Conservation (phyloP, 2,888 invertebrate species). For the Spialia ferax region DNA sequence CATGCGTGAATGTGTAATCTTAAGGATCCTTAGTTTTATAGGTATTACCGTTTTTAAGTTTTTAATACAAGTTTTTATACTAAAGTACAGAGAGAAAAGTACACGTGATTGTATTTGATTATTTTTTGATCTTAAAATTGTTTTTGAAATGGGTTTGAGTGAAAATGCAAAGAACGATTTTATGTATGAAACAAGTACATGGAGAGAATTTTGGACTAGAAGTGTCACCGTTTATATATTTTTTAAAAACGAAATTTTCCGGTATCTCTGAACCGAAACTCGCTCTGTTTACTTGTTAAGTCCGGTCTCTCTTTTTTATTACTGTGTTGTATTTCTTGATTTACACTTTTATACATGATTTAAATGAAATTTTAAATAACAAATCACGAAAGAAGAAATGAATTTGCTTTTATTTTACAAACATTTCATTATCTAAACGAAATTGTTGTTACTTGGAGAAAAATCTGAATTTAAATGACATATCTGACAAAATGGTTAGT, state of each 20-base stretch:
- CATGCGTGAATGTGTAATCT: conserved; percentile 83
- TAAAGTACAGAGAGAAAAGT: conserved; percentile 82
- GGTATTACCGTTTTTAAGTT: conserved; percentile 60
- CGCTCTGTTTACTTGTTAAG: conserved; percentile 46
- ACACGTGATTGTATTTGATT: conserved; percentile 80
- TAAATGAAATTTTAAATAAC: conserved; percentile 58
- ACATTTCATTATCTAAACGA: conserved; percentile 76
- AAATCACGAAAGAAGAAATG: conserved; percentile 63
- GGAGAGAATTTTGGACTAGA: conserved; percentile 56
- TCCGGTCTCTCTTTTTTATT: conserved; percentile 45
- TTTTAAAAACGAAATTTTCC: background rate
- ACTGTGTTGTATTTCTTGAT: conserved; percentile 48
- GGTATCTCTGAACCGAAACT: conserved; percentile 45
- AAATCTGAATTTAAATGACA: conserved; percentile 86
- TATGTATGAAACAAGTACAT: conserved; percentile 56
- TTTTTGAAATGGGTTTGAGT: conserved; percentile 14
- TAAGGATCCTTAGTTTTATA: conserved; percentile 70
- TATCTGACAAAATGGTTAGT: conserved; percentile 87
- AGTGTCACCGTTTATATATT: background rate
- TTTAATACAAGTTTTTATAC: conserved; percentile 78
- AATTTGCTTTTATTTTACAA: conserved; percentile 65
- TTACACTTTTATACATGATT: conserved; percentile 59
- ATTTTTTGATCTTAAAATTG: conserved; percentile 55
- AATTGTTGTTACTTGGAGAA: conserved; percentile 84
- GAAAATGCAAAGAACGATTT: conserved; percentile 24